Evolutionary conservation across 2,888 invertebrate species (phyloP).

Genomic region (Hylaea fasciaria): DNA sequence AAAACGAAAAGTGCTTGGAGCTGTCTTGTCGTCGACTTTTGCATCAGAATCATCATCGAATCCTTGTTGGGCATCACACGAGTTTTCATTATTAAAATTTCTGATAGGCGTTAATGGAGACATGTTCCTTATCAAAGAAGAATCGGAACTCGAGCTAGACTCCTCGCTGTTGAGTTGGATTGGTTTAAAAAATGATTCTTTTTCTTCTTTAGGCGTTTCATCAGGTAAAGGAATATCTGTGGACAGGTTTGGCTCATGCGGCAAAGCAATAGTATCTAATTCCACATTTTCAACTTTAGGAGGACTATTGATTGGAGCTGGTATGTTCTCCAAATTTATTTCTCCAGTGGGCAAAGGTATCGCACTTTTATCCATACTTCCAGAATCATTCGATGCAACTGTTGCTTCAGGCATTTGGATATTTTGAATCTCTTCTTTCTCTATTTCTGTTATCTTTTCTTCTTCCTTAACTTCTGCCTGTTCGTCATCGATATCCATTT

Average conservation of each 20-base stretch:
- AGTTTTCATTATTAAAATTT: slow-evolving; percentile 79
- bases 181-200: slow-evolving; percentile 68
- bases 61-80: slow-evolving; percentile 78
- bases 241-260: slow-evolving; percentile 58
- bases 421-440: slow-evolving; percentile 39
- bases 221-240: slow-evolving; percentile 67
- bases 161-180: slow-evolving; percentile 64
- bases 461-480: slow-evolving; percentile 40
- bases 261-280: slow-evolving; percentile 68
- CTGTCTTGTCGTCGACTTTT: slow-evolving; percentile 64
- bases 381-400: slow-evolving; percentile 56
- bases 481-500: slow-evolving; percentile 61
- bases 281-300: slow-evolving; percentile 70
- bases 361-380: slow-evolving; percentile 60
- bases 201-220: slow-evolving; percentile 56
- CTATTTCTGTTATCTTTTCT: slow-evolving; percentile 30
- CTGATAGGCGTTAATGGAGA: slow-evolving; percentile 79
- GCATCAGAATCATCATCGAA: slow-evolving; percentile 69
- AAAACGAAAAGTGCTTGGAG: slow-evolving; percentile 71
- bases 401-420: slow-evolving; percentile 78
- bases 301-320: slow-evolving; percentile 58
- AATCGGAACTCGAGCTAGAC: slow-evolving; percentile 75
- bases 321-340: slow-evolving; percentile 64
- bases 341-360: slow-evolving; percentile 69
- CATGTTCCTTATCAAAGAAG: slow-evolving; percentile 76